Percentiles rank a stretch among this genome's conserved stretches.
Evolutionary conservation across 2,113 vertebrate species (phyloP).

Genomic region (Falco punctatus): DNA sequence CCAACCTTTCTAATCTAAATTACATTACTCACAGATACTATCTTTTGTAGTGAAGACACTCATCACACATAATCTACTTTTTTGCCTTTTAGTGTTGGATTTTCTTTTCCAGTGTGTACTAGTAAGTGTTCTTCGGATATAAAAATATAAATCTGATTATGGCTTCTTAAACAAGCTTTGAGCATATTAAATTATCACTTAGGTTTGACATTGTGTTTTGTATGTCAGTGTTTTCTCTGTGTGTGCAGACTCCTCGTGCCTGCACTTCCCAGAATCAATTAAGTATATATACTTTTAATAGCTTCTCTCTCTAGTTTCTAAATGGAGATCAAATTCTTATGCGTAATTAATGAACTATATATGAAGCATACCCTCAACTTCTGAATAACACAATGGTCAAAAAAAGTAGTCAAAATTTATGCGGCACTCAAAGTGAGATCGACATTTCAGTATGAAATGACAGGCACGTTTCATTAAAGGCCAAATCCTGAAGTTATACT

Average conservation of each 20-base stretch:
- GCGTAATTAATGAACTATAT: neutral
- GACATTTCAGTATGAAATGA: neutral
- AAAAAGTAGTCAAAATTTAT: neutral
- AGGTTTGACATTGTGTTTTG: neutral
- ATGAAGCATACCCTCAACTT: neutral
- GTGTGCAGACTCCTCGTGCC: neutral
- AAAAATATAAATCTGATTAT: constrained; percentile 2
- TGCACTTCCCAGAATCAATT: neutral
- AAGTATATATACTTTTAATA: neutral
- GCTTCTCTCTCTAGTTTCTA: neutral
- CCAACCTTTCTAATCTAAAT: neutral
- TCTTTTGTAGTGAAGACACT: neutral
- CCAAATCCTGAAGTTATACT: neutral
- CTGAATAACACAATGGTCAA: neutral
- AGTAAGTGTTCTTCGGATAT: neutral
- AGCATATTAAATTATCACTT: neutral
- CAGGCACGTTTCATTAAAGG: constrained; percentile 3
- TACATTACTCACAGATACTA: neutral
- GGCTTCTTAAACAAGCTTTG: neutral
- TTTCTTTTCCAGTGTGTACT: neutral
- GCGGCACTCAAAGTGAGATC: neutral
- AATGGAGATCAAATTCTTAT: neutral
- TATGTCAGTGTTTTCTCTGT: neutral
- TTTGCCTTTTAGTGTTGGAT: neutral
- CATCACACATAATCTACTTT: neutral